Evolutionary conservation across 1,140 invertebrate genomes (phyloP), one percentile per base, ranked within the genome.

Genomic region (Drosophila persimilis): DNA sequence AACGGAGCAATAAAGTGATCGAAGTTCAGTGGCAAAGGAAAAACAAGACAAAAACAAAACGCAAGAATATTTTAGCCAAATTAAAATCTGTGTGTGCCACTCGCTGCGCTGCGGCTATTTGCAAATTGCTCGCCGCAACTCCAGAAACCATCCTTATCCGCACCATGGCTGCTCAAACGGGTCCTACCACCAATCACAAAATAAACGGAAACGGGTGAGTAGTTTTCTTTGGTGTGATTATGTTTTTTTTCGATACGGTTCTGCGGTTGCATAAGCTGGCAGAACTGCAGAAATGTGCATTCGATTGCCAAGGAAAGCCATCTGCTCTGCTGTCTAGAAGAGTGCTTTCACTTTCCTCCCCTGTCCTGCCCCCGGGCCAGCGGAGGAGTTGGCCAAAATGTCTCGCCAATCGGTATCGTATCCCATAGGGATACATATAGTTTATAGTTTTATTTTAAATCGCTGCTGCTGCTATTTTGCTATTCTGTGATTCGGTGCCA

Each of bases 191-290:
- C 51, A 69, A 50, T 26, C 48, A 46, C 61, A 85, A 56, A 56
- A 81, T 85, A 44, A 80, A 86, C 55, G 57, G 46, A 62, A 85
- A 85, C 52, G 48, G 77, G 80, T 85, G 55, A 85, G 80, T 80
- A 26, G 41, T 54, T 62, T 48, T 11, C 11, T 17, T 39, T 51
- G 47, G 15, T 51, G 31, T 22, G 6, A 44, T 26, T 67, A 44
- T 17, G 17, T 17, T 41, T 26, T 67, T 24, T 41, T 41, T 24
- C 39, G 17, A 31, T 17, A 35, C 44, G 29, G 44, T 55, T 55
- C 31, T 47, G 9, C 4, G 17, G 29, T 69, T 69, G 65, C 65
- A 69, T 69, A 69, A 69, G 35, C 35, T 35, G 31, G 59, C 51
- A 45, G 39, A 61, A 45, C 31, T 63, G 44, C 52, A 46, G 24